These are phyloP conservation scores for Brachylomia viminalis DNA, from an alignment of 2,888 invertebrate genomes.

Conservation along the genomic window DNA sequence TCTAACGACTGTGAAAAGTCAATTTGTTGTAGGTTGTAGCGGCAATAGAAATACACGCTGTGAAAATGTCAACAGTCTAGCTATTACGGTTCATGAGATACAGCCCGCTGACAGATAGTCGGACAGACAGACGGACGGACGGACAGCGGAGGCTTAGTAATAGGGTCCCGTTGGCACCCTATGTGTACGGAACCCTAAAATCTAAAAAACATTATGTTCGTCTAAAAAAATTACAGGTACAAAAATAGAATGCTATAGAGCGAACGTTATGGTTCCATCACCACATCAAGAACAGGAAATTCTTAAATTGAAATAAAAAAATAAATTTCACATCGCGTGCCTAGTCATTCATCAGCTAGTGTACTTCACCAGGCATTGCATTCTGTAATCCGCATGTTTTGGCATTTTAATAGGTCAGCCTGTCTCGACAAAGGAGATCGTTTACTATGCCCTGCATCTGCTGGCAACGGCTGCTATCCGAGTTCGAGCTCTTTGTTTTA, in stretches of 20 bases:
- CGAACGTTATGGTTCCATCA: constrained; percentile 15
- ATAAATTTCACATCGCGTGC: constrained; percentile 43
- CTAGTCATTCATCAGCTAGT: constrained; percentile 37
- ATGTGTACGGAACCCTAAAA: too few relatives aligned
- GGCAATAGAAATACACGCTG: too few relatives aligned
- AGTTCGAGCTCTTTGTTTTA: constrained; percentile 50
- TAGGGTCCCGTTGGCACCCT: too few relatives aligned
- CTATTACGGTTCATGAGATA: too few relatives aligned
- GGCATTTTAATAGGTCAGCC: constrained; percentile 55
- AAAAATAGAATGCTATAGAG: constrained; percentile 15
- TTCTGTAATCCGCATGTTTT: constrained; percentile 52
- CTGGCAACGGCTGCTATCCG: constrained; percentile 40
- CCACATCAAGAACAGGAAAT: constrained; percentile 35
- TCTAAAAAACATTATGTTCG: too few relatives aligned
- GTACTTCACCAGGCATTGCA: constrained; percentile 35
- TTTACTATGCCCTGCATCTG: constrained; percentile 55
- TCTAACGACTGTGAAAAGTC: too few relatives aligned
- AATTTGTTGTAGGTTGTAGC: too few relatives aligned
- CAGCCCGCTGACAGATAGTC: too few relatives aligned
- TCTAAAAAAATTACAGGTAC: neutral
- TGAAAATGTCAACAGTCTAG: too few relatives aligned
- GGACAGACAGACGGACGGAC: neutral
- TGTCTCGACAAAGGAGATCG: constrained; percentile 31
- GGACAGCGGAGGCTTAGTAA: too few relatives aligned
- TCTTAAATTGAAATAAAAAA: constrained; percentile 26